Evolutionary conservation across 2,113 vertebrate genomes (phyloP).

Genomic region (Paracanthobrama guichenoti): DNA sequence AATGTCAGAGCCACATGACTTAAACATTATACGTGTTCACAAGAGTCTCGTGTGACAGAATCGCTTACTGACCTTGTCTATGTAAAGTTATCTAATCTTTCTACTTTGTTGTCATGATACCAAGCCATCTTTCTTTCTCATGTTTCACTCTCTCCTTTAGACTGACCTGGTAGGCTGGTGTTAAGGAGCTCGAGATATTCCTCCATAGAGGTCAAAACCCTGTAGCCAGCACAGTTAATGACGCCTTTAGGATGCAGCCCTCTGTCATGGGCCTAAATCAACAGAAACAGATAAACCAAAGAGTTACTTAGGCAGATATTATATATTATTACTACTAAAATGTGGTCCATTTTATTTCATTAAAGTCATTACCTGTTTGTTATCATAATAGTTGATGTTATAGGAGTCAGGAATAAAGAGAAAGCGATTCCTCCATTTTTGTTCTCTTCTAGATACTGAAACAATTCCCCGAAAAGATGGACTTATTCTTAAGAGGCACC

Average conservation of each 20-base stretch:
- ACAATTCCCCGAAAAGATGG: slow-evolving; percentile 92
- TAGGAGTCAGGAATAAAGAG: slow-evolving; percentile 88
- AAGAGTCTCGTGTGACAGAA: not conserved
- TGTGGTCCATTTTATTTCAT: not conserved
- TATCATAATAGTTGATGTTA: slow-evolving; percentile 83
- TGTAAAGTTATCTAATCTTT: not conserved
- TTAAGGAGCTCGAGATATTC: slow-evolving; percentile 86
- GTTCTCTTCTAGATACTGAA: slow-evolving; percentile 91
- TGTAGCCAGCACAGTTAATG: slow-evolving; percentile 90
- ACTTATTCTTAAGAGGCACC: slow-evolving; percentile 84
- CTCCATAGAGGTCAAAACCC: slow-evolving; percentile 86
- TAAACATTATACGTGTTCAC: not conserved
- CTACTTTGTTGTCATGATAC: not conserved
- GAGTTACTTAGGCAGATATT: not conserved
- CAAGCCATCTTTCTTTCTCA: not conserved
- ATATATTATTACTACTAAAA: not conserved
- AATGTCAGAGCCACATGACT: not conserved
- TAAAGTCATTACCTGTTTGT: slow-evolving; percentile 77
- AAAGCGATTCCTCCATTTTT: slow-evolving; percentile 92
- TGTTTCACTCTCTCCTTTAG: not conserved
- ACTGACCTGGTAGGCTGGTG: slow-evolving; percentile 83
- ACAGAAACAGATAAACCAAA: slow-evolving; percentile 23
- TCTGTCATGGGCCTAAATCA: slow-evolving; percentile 82
- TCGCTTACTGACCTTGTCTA: too few species aligned
- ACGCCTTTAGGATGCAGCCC: slow-evolving; percentile 79